phyloP scores from a whole-genome alignment of 2,113 vertebrate genomes.

The Proteles cristata region DNA sequence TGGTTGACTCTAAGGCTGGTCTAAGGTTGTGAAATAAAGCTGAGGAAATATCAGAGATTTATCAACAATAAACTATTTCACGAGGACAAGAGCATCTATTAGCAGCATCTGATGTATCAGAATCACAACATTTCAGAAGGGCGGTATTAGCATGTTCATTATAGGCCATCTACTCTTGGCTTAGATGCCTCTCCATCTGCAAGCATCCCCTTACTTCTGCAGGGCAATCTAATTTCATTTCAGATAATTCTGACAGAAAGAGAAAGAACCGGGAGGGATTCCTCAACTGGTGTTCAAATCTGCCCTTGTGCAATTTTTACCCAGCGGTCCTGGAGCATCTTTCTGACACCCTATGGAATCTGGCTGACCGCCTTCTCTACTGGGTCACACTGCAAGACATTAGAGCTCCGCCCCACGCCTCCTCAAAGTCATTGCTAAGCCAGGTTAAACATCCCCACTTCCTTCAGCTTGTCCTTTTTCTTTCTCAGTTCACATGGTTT shows the following conservation, averaged over 20 bases:
- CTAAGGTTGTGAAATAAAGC: neutral
- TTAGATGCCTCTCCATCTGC: neutral
- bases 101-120: neutral
- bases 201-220: neutral
- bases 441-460: accelerated
- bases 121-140: neutral
- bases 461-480: neutral
- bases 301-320: neutral
- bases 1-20: neutral
- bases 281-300: neutral
- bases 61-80: neutral
- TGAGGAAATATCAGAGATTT: neutral
- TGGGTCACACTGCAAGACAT: accelerated
- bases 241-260: neutral
- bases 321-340: neutral
- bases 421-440: neutral
- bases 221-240: neutral
- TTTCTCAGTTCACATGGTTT: neutral
- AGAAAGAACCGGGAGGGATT: neutral
- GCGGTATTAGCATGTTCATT: neutral
- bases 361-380: accelerated
- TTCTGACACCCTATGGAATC: neutral
- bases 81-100: neutral
- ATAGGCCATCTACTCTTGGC: neutral
- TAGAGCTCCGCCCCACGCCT: accelerated